Percentiles rank a stretch among this genome's conserved stretches.
Conservation (phyloP, 92 coral and sea anemone species). For the Actinernus sp. region DNA sequence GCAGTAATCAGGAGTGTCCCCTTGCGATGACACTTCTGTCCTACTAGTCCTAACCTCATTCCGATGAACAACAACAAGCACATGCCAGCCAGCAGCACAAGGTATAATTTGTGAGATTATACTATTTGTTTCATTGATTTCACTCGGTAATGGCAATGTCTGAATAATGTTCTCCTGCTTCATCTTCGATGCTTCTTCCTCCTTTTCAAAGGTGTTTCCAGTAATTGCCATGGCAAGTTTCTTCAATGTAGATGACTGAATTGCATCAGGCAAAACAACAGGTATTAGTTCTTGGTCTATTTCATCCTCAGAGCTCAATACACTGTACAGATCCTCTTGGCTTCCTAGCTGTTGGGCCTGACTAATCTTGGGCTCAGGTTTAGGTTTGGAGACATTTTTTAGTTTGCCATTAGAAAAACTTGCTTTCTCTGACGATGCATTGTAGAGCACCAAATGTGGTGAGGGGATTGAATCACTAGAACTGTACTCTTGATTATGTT, state of each 20-base stretch:
- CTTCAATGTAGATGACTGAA: slow-evolving; percentile 83
- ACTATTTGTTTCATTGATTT: slow-evolving; percentile 12
- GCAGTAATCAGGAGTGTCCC: neutral
- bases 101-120: slow-evolving; percentile 84
- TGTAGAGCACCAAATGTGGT: slow-evolving; percentile 66
- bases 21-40: neutral
- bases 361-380: slow-evolving; percentile 31
- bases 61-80: slow-evolving; percentile 61
- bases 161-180: slow-evolving; percentile 71
- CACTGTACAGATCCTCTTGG: slow-evolving; percentile 49
- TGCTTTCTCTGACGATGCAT: slow-evolving; percentile 57
- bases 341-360: slow-evolving; percentile 28
- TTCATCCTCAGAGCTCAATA: slow-evolving; percentile 51
- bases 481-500: neutral
- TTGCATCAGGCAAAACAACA: slow-evolving; percentile 47
- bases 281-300: slow-evolving; percentile 41
- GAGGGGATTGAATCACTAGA: neutral
- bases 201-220: slow-evolving; percentile 40
- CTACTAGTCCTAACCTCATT: neutral
- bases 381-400: neutral
- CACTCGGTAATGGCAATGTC: slow-evolving; percentile 61
- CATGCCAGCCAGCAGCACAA: slow-evolving; percentile 79
- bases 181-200: slow-evolving; percentile 38
- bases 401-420: slow-evolving; percentile 1
- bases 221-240: slow-evolving; percentile 82